Conservation (phyloP, 2,888 invertebrate genomes). For the Acleris sparsana region DNA sequence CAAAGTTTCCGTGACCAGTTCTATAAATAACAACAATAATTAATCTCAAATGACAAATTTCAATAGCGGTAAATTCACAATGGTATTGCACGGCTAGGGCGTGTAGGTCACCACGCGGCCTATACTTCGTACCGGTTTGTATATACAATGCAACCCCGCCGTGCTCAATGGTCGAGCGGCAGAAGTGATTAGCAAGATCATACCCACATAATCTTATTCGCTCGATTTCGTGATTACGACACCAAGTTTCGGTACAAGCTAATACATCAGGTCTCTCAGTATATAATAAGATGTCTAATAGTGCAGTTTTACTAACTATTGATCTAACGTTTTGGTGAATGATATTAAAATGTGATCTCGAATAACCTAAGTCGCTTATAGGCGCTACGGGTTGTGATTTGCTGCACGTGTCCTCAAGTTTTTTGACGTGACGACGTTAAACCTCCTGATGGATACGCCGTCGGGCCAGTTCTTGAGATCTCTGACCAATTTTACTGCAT, state of each 20-base stretch:
- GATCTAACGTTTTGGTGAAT: slow-evolving; percentile 1
- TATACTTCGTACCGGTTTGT: background rate
- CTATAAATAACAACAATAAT: slow-evolving; percentile 7
- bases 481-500: background rate
- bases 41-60: background rate
- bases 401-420: background rate
- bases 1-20: slow-evolving; percentile 5
- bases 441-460: background rate
- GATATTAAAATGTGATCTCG: background rate
- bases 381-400: background rate
- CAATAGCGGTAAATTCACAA: slow-evolving; percentile 1
- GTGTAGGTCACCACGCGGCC: background rate
- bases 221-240: background rate
- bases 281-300: background rate
- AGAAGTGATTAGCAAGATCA: background rate
- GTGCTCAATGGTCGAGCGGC: background rate
- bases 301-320: background rate
- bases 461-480: background rate
- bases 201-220: slow-evolving; percentile 4
- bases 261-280: background rate
- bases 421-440: background rate
- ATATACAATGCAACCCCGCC: slow-evolving; percentile 1
- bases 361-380: background rate
- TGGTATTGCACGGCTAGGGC: background rate
- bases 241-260: background rate